Evolutionary conservation across 1,140 invertebrate genomes (phyloP).

Genomic region (Lanistes nyassanus): DNA sequence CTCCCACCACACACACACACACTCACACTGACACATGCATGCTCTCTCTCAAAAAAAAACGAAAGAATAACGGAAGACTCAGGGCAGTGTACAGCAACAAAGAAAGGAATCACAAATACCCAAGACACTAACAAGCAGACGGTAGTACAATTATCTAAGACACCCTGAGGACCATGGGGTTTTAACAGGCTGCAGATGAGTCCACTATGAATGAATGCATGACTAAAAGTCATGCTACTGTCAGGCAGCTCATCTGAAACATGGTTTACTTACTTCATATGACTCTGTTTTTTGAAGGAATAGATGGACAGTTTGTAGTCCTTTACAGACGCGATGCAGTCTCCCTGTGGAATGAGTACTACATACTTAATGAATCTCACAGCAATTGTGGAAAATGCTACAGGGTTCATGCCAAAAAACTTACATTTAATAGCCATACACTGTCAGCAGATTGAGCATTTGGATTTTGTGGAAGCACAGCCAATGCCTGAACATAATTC

Average conservation of each 20-base stretch:
- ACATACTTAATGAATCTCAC: not conserved
- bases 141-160: too few relatives aligned
- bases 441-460: too few relatives aligned
- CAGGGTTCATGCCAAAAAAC: too few relatives aligned
- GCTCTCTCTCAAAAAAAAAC: not conserved
- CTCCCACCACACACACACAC: not conserved
- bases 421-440: too few relatives aligned
- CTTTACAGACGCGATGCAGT: not conserved
- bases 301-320: slow-evolving; percentile 15
- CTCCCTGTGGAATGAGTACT: not conserved
- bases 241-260: not conserved
- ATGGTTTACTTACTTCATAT: not conserved
- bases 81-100: not conserved
- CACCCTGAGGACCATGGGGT: too few relatives aligned
- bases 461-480: not conserved
- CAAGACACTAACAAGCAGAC: too few relatives aligned
- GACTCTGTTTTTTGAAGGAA: slow-evolving; percentile 23
- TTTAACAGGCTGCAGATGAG: too few relatives aligned
- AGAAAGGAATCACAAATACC: too few relatives aligned
- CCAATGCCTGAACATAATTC: too few relatives aligned
- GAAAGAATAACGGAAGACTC: not conserved
- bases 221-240: slow-evolving; percentile 23
- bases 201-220: not conserved
- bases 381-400: too few relatives aligned
- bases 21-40: not conserved